Base-by-base conservation (phyloP, 2,888 invertebrate genomes). In the Rhagium mordax region DNA sequence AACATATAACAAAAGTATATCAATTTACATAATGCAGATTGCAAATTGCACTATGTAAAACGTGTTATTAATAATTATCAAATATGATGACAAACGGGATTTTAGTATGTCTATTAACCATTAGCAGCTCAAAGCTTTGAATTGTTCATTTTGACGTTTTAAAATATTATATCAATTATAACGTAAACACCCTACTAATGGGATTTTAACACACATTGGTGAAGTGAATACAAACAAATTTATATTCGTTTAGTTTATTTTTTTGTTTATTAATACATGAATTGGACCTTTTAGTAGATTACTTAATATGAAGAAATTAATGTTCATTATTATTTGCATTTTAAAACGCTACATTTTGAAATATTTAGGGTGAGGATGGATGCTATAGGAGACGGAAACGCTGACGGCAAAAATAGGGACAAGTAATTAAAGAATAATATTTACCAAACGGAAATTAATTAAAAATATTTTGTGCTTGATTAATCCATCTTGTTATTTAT, bases 91-190 rank as follows among this genome's bases (percentile, higher is more conserved):
- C 20, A 10, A 53, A 33, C 15, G 53, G 33, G 29, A 33, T 65
- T 53, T 65, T 27, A 53, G 10, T n/a, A 15, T 33, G 53, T 51
- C 53, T 65, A 53, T 64, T 53, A 41, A 15, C 27, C 41, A 53
- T 65, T 65, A 53, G 18, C 13, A 41, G 18, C 18, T 16, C 20
- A 18, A 29, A 33, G 33, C 65, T 53, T 27, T 33, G 53, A 33
- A 53, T 53, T 65, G 65, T 53, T 33, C 29, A 53, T 53, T 48
- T 51, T 53, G 33, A 65, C 51, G 65, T 65, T 65, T 51, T 49
- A 65, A 65, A 65, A 65, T 65, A 27, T 53, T 65, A 41, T 53
- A 33, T 65, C 64, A 64, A 27, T 64, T 64, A 64, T 27, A 24
- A 21, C 49, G 29, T 49, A 49, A 49, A 64, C 55, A 55, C 24